Evolutionary conservation across 2,113 vertebrate genomes (phyloP).

Genomic region (Lampris incognitus): DNA sequence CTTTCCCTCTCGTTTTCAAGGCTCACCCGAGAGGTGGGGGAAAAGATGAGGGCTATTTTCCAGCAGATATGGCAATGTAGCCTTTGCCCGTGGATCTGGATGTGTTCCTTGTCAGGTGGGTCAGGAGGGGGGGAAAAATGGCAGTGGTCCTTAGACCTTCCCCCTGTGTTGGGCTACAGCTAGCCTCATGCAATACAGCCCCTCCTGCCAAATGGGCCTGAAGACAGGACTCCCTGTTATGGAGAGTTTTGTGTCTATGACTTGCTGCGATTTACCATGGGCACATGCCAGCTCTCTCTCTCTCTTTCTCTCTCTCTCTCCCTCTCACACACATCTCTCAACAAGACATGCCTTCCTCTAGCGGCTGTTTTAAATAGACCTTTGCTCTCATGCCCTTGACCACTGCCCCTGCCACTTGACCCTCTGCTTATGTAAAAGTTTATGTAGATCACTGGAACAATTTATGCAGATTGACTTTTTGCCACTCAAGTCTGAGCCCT

Average conservation of each 20-base stretch:
- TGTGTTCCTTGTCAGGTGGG: neutral
- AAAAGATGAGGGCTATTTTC: slow-evolving; percentile 22
- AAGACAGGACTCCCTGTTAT: slow-evolving; percentile 53
- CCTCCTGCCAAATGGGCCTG: slow-evolving; percentile 42
- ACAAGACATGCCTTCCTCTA: slow-evolving; percentile 49
- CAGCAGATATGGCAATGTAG: slow-evolving; percentile 9
- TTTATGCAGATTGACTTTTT: slow-evolving; percentile 76
- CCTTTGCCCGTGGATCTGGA: neutral
- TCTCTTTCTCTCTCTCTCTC: slow-evolving; percentile 16
- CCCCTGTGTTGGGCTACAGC: slow-evolving; percentile 14
- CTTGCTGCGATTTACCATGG: slow-evolving; percentile 40
- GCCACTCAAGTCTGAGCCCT: slow-evolving; percentile 67
- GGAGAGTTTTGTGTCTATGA: slow-evolving; percentile 59
- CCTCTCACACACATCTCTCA: slow-evolving; percentile 1
- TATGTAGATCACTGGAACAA: slow-evolving; percentile 77
- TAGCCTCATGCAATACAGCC: slow-evolving; percentile 30
- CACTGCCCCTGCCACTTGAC: slow-evolving; percentile 63
- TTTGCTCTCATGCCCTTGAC: slow-evolving; percentile 70
- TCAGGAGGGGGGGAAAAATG: neutral
- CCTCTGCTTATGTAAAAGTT: slow-evolving; percentile 71
- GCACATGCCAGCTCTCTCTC: neutral
- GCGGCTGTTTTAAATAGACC: slow-evolving; percentile 75
- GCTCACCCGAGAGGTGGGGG: slow-evolving; percentile 5
- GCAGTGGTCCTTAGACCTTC: slow-evolving; percentile 19
- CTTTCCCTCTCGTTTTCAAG: neutral